A percentile compares a stretch with the other conserved stretches of the same genome.
Evolutionary conservation across 1,140 invertebrate species (phyloP).

Genomic region (Heliothis subflexa): DNA sequence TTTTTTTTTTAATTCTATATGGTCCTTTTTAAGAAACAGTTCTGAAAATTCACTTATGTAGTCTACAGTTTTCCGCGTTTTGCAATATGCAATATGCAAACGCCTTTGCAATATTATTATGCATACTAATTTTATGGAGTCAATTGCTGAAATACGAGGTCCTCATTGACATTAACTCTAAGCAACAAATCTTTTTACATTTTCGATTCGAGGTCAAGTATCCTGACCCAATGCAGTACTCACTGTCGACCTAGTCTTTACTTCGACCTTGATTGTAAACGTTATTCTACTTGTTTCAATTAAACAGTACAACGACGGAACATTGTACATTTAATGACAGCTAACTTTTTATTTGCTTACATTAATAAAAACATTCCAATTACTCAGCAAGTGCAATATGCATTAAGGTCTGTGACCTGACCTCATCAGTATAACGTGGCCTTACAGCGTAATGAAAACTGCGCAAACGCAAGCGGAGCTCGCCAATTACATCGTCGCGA

Average conservation of each 20-base stretch:
- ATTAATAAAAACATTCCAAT: conserved; percentile 46
- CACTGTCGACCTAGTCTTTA: conserved; percentile 37
- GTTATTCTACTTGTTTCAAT: conserved; percentile 32
- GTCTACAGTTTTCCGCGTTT: too few relatives aligned
- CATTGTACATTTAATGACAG: conserved; percentile 15
- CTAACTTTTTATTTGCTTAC: conserved; percentile 33
- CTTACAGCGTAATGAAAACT: conserved; percentile 53
- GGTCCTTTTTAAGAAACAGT: too few relatives aligned
- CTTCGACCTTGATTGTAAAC: conserved; percentile 30
- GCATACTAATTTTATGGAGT: not conserved
- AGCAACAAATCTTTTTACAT: conserved; percentile 28
- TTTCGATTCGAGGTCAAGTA: conserved; percentile 41
- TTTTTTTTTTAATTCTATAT: too few relatives aligned
- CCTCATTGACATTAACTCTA: not conserved
- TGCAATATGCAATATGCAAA: too few relatives aligned
- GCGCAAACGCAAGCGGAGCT: conserved; percentile 28
- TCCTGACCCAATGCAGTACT: conserved; percentile 32
- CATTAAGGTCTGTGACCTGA: conserved; percentile 53
- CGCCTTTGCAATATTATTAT: too few relatives aligned
- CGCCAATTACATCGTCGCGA: conserved; percentile 34
- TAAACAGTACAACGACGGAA: conserved; percentile 21
- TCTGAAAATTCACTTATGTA: too few relatives aligned
- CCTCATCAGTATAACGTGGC: conserved; percentile 50
- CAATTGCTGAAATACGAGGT: not conserved
- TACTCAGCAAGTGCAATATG: conserved; percentile 43